A percentile compares a stretch with the other conserved stretches of the same genome.
These are phyloP conservation scores for Drosophila sechellia DNA, from an alignment of 1,140 invertebrate genomes.

Conservation along the genomic window DNA sequence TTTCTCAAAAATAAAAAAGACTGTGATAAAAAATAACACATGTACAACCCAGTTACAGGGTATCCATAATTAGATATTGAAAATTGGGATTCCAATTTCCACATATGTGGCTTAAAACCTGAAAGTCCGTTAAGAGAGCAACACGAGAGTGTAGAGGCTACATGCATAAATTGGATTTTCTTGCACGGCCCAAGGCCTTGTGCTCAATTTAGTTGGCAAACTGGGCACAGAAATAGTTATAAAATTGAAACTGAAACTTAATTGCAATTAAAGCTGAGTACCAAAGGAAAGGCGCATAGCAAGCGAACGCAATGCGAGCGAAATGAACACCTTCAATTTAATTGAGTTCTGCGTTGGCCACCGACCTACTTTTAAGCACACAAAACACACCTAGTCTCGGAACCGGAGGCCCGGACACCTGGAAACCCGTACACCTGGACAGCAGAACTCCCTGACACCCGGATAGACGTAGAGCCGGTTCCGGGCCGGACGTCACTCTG, in stretches of 20 bases:
- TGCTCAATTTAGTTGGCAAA: slow-evolving; percentile 56
- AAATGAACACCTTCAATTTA: slow-evolving; percentile 73
- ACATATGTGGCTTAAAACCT: slow-evolving; percentile 19
- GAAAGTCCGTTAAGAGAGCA: slow-evolving; percentile 21
- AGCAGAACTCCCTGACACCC: neutral
- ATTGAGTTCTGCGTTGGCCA: slow-evolving; percentile 58
- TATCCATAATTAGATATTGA: slow-evolving; percentile 29
- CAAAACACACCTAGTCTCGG: slow-evolving; percentile 39
- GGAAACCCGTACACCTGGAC: neutral
- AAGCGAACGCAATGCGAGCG: slow-evolving; percentile 35
- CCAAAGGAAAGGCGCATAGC: slow-evolving; percentile 41
- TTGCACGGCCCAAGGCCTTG: slow-evolving; percentile 60
- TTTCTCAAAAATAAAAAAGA: too few species aligned
- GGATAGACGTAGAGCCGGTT: slow-evolving; percentile 19
- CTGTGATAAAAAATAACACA: neutral
- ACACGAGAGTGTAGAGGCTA: slow-evolving; percentile 31
- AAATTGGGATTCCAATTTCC: slow-evolving; percentile 15
- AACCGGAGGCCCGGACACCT: slow-evolving; percentile 15
- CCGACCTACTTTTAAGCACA: slow-evolving; percentile 61
- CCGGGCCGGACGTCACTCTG: slow-evolving; percentile 60
- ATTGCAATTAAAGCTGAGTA: slow-evolving; percentile 77
- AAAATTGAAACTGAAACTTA: slow-evolving; percentile 69
- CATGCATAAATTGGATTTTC: slow-evolving; percentile 68
- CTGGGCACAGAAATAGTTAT: slow-evolving; percentile 52
- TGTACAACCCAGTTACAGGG: slow-evolving; percentile 5